Conservation (phyloP, 2,888 invertebrate species). For the Chymomyza fuscimana region DNA sequence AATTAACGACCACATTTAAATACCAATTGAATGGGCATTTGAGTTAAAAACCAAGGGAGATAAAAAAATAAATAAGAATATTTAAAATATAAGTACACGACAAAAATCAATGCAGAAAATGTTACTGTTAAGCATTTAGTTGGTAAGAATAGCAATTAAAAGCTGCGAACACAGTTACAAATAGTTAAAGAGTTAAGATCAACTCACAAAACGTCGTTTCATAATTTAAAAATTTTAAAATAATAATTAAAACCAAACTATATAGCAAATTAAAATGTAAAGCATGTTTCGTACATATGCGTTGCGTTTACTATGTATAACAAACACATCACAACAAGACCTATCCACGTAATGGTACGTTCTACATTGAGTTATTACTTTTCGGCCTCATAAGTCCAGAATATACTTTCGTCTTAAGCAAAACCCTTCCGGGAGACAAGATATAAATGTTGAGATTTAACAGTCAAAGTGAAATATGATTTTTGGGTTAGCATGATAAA, state of each 20-base stretch:
- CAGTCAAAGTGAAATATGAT: not conserved
- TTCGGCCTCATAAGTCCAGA: not conserved
- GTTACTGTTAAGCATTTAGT: conserved; percentile 59
- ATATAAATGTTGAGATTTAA: not conserved
- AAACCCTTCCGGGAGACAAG: not conserved
- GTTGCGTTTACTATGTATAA: conserved; percentile 67
- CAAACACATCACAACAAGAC: conserved; percentile 26
- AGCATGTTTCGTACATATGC: conserved; percentile 65
- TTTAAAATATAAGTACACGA: conserved; percentile 19
- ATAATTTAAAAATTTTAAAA: conserved; percentile 58
- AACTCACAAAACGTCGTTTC: conserved; percentile 57
- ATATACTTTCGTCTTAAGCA: not conserved
- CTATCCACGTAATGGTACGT: not conserved
- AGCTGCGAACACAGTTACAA: conserved; percentile 19
- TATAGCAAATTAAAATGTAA: conserved; percentile 34
- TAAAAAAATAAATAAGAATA: conserved; percentile 21
- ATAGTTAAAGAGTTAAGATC: conserved; percentile 11
- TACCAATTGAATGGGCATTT: conserved; percentile 29
- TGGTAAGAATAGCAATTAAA: conserved; percentile 40
- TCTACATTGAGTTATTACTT: not conserved
- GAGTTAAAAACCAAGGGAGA: conserved; percentile 47
- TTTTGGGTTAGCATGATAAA: not conserved
- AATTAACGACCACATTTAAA: not conserved
- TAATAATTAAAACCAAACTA: conserved; percentile 27
- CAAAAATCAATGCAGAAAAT: conserved; percentile 48